Conservation (phyloP, 1,140 invertebrate genomes). For the Paramacrobiotus metropolitanus region DNA sequence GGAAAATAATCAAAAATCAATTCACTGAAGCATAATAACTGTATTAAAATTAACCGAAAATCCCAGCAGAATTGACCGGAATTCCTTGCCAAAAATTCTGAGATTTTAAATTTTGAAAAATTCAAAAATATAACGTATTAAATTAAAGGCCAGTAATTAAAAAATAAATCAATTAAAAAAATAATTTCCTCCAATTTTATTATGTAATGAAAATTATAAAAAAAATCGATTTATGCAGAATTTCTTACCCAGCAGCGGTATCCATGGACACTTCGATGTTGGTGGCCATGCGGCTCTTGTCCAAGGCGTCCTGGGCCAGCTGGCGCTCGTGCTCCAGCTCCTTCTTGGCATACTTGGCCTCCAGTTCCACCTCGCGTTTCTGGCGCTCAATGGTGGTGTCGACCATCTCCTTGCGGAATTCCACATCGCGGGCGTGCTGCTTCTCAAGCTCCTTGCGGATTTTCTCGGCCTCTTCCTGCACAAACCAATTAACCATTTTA, state of each 20-base stretch:
- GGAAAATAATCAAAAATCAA: neutral
- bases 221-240: too few relatives aligned
- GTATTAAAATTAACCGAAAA: too few relatives aligned
- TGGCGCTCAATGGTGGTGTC: neutral
- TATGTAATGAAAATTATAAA: too few relatives aligned
- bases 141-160: too few relatives aligned
- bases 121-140: too few relatives aligned
- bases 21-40: too few relatives aligned
- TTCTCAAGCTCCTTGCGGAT: constrained; percentile 4
- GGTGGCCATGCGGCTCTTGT: neutral
- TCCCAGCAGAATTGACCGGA: neutral
- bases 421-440: neutral
- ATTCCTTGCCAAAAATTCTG: neutral
- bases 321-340: neutral
- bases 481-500: neutral
- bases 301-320: neutral
- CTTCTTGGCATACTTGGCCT: neutral
- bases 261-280: neutral
- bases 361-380: neutral
- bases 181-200: too few relatives aligned
- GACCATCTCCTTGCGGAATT: constrained; percentile 1
- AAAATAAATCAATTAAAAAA: neutral
- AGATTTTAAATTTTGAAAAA: neutral
- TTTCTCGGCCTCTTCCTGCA: neutral
- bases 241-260: neutral